phyloP scores from a whole-genome alignment of 1,140 invertebrate species.

The Drosophila arawakana region DNA sequence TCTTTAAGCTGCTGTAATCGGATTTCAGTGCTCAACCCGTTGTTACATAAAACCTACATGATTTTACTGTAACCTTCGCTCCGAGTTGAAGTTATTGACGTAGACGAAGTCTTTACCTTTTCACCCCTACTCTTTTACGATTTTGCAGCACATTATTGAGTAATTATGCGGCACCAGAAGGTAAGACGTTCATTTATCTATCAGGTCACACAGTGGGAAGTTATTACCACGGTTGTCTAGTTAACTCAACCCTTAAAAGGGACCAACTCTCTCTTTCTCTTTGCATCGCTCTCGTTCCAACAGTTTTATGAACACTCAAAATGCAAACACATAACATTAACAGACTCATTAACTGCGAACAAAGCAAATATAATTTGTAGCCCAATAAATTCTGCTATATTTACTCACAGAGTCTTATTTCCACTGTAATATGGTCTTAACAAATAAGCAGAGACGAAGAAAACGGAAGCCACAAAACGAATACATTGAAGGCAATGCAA shows the following conservation, averaged over 20 bases:
- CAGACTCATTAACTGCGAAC: slow-evolving; percentile 78
- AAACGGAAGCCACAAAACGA: slow-evolving; percentile 69
- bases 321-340: slow-evolving; percentile 81
- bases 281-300: slow-evolving; percentile 5
- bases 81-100: slow-evolving; percentile 4
- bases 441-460: slow-evolving; percentile 43
- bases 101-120: slow-evolving; percentile 6
- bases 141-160: slow-evolving; percentile 76
- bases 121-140: slow-evolving; percentile 55
- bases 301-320: slow-evolving; percentile 78
- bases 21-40: slow-evolving; percentile 24
- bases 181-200: slow-evolving; percentile 23
- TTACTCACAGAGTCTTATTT: slow-evolving; percentile 27
- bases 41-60: slow-evolving; percentile 32
- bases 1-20: not conserved
- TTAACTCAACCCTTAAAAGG: not conserved
- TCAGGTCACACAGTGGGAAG: slow-evolving; percentile 16
- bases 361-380: slow-evolving; percentile 83
- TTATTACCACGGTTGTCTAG: slow-evolving; percentile 39
- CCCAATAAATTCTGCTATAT: slow-evolving; percentile 70
- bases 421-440: slow-evolving; percentile 35
- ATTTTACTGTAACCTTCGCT: slow-evolving; percentile 24
- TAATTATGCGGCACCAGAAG: slow-evolving; percentile 73
- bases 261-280: not conserved
- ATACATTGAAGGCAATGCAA: slow-evolving; percentile 17